Evolutionary conservation across 2,113 vertebrate genomes (phyloP).

Genomic region (Sebastes fasciatus): DNA sequence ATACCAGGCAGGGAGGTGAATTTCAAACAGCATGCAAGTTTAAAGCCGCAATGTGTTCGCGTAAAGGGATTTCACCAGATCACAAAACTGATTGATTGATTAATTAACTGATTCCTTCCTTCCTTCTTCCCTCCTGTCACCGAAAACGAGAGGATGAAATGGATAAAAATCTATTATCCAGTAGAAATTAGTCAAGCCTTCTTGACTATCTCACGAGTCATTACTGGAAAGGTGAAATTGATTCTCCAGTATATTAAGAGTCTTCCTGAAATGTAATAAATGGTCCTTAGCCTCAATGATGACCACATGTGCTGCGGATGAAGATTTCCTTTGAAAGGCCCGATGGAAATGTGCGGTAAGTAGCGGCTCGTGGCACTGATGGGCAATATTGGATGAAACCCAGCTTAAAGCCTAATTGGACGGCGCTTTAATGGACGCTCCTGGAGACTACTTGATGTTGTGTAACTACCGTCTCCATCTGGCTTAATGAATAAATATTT

Average conservation of each 20-base stretch:
- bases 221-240: conserved; percentile 76
- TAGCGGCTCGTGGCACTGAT: conserved; percentile 44
- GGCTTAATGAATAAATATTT: conserved; percentile 18
- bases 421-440: conserved; percentile 56
- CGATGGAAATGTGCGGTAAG: conserved; percentile 38
- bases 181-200: conserved; percentile 74
- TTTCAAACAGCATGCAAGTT: conserved; percentile 17
- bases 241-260: conserved; percentile 72
- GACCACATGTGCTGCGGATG: conserved; percentile 54
- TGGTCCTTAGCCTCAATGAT: conserved; percentile 67
- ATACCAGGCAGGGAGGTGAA: not conserved
- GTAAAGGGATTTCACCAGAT: conserved; percentile 8
- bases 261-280: conserved; percentile 72
- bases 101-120: conserved; percentile 34
- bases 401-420: conserved; percentile 52
- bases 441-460: conserved; percentile 58
- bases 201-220: conserved; percentile 71
- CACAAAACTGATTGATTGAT: conserved; percentile 16
- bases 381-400: conserved; percentile 33
- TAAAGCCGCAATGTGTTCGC: not conserved
- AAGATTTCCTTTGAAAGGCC: conserved; percentile 26
- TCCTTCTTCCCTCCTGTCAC: conserved; percentile 18
- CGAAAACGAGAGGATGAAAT: conserved; percentile 54
- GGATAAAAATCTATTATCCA: conserved; percentile 71
- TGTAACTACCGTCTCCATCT: conserved; percentile 39